Conservation (phyloP, 2,888 invertebrate species). For the Pyrochroa serraticornis region DNA sequence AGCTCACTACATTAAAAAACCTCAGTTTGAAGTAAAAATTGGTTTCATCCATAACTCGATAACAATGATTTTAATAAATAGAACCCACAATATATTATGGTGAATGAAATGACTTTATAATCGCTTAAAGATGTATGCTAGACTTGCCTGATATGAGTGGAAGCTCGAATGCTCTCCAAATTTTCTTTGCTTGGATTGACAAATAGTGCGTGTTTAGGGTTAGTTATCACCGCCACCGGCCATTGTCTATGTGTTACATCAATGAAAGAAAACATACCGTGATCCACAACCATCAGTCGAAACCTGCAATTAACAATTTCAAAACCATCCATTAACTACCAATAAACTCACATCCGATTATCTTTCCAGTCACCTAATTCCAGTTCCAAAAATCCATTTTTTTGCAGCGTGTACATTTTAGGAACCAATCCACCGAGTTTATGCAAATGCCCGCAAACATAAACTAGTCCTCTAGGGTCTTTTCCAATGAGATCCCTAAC, state of each 20-base stretch:
- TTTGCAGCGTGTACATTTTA: constrained; percentile 86
- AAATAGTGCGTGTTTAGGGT: constrained; percentile 86
- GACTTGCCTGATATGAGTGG: constrained; percentile 76
- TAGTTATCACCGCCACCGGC: constrained; percentile 85
- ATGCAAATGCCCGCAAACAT: constrained; percentile 91
- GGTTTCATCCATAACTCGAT: no score
- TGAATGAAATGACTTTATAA: no score
- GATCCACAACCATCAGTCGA: constrained; percentile 84
- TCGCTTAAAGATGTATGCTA: no score
- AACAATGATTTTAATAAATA: no score
- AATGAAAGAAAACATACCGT: constrained; percentile 84
- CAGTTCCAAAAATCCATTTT: constrained; percentile 81
- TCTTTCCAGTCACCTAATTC: constrained; percentile 95
- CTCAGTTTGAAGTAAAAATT: no score
- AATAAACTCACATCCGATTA: constrained; percentile 72
- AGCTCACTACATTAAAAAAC: no score
- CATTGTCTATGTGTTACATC: constrained; percentile 78
- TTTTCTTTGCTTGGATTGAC: constrained; percentile 77
- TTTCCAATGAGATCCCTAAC: constrained; percentile 66
- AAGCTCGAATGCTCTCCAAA: constrained; percentile 66
- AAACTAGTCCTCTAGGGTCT: constrained; percentile 70
- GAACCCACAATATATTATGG: no score
- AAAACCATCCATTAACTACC: constrained; percentile 25
- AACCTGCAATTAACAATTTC: constrained; percentile 61
- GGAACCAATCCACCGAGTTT: constrained; percentile 79